phyloP scores from a whole-genome alignment of 23 tunicate genomes.

The Phallusia fumigata region DNA sequence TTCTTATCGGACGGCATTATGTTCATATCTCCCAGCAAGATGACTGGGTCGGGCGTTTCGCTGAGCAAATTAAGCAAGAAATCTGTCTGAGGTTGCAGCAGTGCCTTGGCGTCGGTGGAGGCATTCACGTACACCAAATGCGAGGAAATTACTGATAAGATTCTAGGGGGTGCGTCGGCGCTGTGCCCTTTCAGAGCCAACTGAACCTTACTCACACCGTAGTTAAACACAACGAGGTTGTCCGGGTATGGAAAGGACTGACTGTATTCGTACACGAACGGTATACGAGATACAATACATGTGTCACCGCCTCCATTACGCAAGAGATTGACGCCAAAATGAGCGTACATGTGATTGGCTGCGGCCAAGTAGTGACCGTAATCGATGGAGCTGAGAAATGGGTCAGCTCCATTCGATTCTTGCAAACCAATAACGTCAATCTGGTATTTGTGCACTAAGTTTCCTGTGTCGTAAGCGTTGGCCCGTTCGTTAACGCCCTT shows the following conservation, averaged over 20 bases:
- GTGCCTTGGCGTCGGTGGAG: not conserved
- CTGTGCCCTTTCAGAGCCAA: not conserved
- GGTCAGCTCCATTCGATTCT: slow-evolving; percentile 5
- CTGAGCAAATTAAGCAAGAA: not conserved
- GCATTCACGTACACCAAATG: not conserved
- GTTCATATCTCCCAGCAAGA: slow-evolving; percentile 17
- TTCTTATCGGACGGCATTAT: not conserved
- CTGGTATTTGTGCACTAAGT: not conserved
- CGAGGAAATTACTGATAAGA: not conserved
- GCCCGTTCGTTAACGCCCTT: not conserved
- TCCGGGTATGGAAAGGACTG: not conserved
- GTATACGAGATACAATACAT: not conserved
- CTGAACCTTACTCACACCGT: slow-evolving; percentile 9
- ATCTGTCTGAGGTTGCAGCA: slow-evolving; percentile 6
- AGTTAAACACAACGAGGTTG: slow-evolving; percentile 2
- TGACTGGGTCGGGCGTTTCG: slow-evolving; percentile 20
- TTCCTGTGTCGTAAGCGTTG: not conserved
- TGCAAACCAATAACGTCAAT: slow-evolving; percentile 10
- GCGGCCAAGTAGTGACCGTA: slow-evolving; percentile 9
- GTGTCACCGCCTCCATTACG: slow-evolving; percentile 12
- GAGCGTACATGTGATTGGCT: not conserved
- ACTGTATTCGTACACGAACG: not conserved
- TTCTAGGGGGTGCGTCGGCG: not conserved
- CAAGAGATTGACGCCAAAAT: not conserved
- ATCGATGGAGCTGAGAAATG: not conserved